Base-by-base conservation (phyloP, 2,113 vertebrate genomes). In the Macroglossus sobrinus region DNA sequence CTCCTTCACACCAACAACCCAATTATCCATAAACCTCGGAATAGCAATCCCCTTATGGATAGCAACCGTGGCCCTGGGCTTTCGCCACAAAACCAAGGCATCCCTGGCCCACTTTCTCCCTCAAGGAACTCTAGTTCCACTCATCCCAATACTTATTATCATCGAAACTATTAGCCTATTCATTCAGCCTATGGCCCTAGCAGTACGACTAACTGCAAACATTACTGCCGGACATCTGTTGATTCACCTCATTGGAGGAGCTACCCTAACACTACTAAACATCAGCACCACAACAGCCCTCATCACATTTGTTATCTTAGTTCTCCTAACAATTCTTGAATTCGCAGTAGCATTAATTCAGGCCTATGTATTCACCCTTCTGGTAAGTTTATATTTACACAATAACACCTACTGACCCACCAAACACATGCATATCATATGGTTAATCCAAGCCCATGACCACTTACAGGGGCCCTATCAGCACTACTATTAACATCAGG, bases 311-410 rank as follows among this genome's bases (percentile, higher is more conserved):
- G 2, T 38, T n/a, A 18, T 89, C 0, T 19, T 94, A 3, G 2
- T 91, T 0, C 24, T 93, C 0, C 19, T 81, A 0, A 84, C 78
- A 0, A 2, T 53, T 0, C 2, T 93, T 50, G 43, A 93, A 50
- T 16, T 89, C 9, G 79, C 40, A 0, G 53, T 94, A 1, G 50
- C 43, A 0, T 19, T 95, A 7, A 86, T 82, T 15, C 78, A 95
- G 45, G 64, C 92, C 0, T 91, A 90, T 0, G 9, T 91, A 0
- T 97, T 98, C 5, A 57, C 55, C 5, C 7, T 57, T 0, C 21
- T 57, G 2, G 55, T 57, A 5, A 57, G 55, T 5, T 82, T 98
- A 0, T 97, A 97, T 4, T 9, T 97, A 66, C 87, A 82, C 26
- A 19, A 57, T 2, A 4, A 82, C 2, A 59, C 47, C n/a, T 66